A percentile compares a stretch with the other conserved stretches of the same genome.
Conservation (phyloP, 2,797 vertebrate species). For the Adelosebastes latens region DNA sequence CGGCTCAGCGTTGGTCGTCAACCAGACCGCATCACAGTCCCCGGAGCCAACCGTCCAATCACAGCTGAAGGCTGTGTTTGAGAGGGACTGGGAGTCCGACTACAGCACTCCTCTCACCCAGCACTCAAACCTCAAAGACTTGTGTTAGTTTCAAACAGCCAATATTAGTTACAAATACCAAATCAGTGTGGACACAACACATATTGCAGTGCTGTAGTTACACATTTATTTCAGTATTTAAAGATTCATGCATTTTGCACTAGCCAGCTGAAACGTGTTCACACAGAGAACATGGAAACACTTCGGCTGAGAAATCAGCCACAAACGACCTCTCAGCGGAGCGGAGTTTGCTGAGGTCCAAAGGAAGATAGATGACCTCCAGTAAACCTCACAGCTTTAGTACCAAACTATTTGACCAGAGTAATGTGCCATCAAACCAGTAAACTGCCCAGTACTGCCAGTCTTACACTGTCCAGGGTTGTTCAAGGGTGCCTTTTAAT, state of each 20-base stretch:
- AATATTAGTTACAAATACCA: background rate
- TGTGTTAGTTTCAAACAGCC: conserved; percentile 51
- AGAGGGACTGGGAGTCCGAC: conserved; percentile 90
- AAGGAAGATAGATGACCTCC: background rate
- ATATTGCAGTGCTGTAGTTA: background rate
- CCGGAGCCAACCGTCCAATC: conserved; percentile 73
- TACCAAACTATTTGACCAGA: background rate
- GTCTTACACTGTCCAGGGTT: background rate
- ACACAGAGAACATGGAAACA: background rate
- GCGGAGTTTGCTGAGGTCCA: background rate
- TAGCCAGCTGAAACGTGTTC: background rate
- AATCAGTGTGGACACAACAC: background rate
- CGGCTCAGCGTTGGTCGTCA: conserved; percentile 89
- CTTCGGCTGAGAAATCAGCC: background rate
- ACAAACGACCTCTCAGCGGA: background rate
- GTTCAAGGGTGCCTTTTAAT: background rate
- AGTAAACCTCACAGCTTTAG: background rate
- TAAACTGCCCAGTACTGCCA: background rate
- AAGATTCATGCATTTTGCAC: background rate
- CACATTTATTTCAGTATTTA: background rate
- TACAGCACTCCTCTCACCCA: conserved; percentile 84
- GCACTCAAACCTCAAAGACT: conserved; percentile 56
- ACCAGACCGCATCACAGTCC: conserved; percentile 71
- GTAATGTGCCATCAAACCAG: background rate
- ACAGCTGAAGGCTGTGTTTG: conserved; percentile 86